These are phyloP conservation scores for Siderastrea siderea DNA, from an alignment of 92 coral and sea anemone species.

Conservation along the genomic window DNA sequence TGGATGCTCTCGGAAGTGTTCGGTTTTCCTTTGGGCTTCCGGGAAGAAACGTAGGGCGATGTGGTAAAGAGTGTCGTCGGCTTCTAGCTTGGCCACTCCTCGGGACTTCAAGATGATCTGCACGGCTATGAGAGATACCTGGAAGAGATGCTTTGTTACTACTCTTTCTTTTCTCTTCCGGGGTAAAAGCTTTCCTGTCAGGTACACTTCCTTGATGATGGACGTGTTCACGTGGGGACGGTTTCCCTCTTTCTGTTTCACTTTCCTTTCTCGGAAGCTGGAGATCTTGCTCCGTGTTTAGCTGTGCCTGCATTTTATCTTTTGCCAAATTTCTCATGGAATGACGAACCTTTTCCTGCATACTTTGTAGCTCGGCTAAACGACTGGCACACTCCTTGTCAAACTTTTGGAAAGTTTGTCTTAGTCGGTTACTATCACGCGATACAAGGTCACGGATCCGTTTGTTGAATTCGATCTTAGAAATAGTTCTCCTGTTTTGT, in stretches of 20 bases:
- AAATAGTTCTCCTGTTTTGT: constrained; percentile 48
- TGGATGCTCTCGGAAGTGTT: constrained; percentile 17
- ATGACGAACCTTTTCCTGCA: constrained; percentile 86
- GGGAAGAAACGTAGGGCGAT: constrained; percentile 41
- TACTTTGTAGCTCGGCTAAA: constrained; percentile 81
- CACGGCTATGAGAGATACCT: background rate
- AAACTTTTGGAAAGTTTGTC: constrained; percentile 71
- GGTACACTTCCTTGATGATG: background rate
- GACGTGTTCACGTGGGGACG: background rate
- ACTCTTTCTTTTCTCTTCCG: constrained; percentile 10
- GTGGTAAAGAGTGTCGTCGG: constrained; percentile 44
- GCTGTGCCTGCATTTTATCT: constrained; percentile 57
- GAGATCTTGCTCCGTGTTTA: background rate
- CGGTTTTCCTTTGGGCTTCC: constrained; percentile 46
- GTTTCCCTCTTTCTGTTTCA: constrained; percentile 21
- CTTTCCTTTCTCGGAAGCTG: background rate
- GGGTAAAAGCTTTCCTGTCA: background rate
- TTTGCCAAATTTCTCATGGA: constrained; percentile 81
- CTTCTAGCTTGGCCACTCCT: constrained; percentile 13
- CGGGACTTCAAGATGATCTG: constrained; percentile 32
- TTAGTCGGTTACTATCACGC: constrained; percentile 70
- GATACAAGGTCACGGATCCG: constrained; percentile 85
- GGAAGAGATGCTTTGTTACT: constrained; percentile 12
- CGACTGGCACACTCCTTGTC: constrained; percentile 83
- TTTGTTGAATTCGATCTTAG: constrained; percentile 75